Percentiles rank a stretch among this genome's conserved stretches.
Conservation (phyloP, 2,797 vertebrate genomes). For the Tarsius wallacei region DNA sequence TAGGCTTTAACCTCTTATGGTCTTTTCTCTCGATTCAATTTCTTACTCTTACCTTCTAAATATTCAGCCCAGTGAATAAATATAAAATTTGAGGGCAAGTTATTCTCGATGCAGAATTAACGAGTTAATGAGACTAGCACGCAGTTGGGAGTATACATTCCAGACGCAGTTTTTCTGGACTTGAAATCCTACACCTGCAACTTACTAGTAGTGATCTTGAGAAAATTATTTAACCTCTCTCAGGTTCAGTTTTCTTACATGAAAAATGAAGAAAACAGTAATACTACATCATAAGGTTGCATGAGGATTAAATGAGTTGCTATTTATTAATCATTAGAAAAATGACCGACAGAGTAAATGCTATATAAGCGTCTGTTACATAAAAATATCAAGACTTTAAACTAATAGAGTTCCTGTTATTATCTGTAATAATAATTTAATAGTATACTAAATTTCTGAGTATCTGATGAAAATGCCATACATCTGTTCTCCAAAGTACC, state of each 20-base stretch:
- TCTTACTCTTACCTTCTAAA: background rate
- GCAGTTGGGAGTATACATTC: background rate
- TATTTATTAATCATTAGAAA: background rate
- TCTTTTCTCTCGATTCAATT: background rate
- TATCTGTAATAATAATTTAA: background rate
- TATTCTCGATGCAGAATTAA: background rate
- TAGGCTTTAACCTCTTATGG: background rate
- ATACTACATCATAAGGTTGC: background rate
- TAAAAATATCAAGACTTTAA: conserved; percentile 44
- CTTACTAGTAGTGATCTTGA: background rate
- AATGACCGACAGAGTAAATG: background rate
- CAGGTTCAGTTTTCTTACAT: background rate
- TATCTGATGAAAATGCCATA: conserved; percentile 12
- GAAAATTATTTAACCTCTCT: background rate
- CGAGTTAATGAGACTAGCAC: background rate
- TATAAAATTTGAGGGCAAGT: background rate
- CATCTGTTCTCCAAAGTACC: background rate
- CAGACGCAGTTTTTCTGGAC: background rate
- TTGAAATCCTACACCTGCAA: background rate
- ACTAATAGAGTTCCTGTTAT: background rate
- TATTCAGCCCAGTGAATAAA: background rate
- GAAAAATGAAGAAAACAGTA: background rate
- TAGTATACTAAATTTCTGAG: background rate
- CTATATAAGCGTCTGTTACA: background rate
- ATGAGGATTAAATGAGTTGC: background rate